phyloP scores from a whole-genome alignment of 2,888 invertebrate species.

The Pyrocoelia pectoralis region DNA sequence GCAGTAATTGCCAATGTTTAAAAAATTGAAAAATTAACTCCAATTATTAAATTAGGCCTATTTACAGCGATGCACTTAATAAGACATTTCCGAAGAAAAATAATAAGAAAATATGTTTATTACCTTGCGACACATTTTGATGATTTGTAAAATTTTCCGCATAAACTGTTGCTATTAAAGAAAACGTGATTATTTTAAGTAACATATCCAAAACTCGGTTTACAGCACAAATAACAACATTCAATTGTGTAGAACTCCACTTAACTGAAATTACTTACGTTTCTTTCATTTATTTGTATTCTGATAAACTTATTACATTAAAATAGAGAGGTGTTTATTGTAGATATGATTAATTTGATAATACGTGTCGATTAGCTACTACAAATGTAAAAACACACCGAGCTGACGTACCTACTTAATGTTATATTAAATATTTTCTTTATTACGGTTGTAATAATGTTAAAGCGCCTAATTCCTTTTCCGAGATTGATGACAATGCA shows the following conservation, averaged over 20 bases:
- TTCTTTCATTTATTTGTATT: conserved; percentile 7
- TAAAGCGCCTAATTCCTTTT: too few relatives aligned
- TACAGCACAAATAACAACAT: neutral
- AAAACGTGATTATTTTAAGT: neutral
- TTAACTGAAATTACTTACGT: conserved; percentile 1
- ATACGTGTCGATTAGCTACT: neutral
- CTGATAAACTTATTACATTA: conserved; percentile 1
- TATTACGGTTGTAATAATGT: neutral
- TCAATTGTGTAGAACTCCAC: neutral
- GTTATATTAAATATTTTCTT: neutral
- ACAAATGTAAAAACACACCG: neutral
- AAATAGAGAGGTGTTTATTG: conserved; percentile 6
- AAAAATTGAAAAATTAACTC: neutral
- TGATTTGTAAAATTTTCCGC: neutral
- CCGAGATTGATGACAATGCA: neutral
- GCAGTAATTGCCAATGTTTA: neutral
- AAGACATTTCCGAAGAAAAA: neutral
- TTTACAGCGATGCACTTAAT: neutral
- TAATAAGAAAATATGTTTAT: neutral
- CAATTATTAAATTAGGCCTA: neutral
- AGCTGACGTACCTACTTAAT: neutral
- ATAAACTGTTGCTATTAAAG: neutral
- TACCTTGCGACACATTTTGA: neutral
- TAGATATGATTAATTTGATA: conserved; percentile 10
- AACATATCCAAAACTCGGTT: neutral